Conservation (phyloP, 2,888 invertebrate species). For the Tachina grossa region DNA sequence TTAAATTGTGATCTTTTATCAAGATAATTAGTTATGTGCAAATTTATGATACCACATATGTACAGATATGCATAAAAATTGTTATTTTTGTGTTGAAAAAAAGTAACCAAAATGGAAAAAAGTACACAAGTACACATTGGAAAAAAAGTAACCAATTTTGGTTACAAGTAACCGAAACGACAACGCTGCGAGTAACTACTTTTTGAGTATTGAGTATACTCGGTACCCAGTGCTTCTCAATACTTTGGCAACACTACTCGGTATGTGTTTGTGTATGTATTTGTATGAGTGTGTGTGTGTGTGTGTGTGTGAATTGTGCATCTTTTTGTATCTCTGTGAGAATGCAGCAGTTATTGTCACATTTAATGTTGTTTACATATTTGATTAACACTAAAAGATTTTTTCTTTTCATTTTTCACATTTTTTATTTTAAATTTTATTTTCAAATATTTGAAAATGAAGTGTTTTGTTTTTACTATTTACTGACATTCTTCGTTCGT, state of each 20-base stretch:
- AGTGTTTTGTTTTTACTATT: conserved; percentile 18
- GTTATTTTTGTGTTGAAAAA: no score
- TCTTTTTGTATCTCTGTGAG: background rate
- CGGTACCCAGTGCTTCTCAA: no score
- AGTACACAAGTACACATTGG: no score
- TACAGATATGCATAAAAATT: no score
- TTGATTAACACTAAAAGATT: conserved; percentile 69
- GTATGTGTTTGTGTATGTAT: background rate
- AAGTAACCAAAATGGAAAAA: no score
- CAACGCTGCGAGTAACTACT: background rate
- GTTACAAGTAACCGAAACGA: no score
- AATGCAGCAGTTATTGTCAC: conserved; percentile 59
- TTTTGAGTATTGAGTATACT: background rate
- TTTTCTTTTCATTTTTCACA: conserved; percentile 27
- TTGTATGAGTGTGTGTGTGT: background rate
- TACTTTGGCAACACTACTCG: background rate
- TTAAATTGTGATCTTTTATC: no score
- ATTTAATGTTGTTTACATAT: conserved; percentile 69
- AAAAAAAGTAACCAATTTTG: no score
- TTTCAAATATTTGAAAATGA: conserved; percentile 44
- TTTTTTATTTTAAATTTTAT: conserved; percentile 16
- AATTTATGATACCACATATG: no score
- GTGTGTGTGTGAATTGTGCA: background rate
- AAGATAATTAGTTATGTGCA: no score
- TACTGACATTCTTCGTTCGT: conserved; percentile 38